Evolutionary conservation across 2,797 vertebrate genomes (phyloP), one percentile per base, ranked within the genome.

Genomic region (Hybognathus amarus): DNA sequence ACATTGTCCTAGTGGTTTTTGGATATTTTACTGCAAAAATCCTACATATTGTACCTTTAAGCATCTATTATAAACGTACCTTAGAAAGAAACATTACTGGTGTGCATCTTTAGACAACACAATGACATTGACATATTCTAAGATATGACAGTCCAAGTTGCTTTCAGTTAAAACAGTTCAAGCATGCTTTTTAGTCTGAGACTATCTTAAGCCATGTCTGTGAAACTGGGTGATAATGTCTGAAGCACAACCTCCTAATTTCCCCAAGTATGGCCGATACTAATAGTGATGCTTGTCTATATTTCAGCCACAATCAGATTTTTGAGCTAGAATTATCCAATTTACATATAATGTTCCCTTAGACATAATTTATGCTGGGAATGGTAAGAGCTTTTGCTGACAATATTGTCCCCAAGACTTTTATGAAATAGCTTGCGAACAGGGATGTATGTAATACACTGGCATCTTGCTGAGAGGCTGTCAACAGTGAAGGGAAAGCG

Each of bases 401-500:
- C 11, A 11, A 64, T 61, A 77, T 77, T 77, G 40, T 64, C 20
- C 17, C 13, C 40, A 8, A 9, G 59, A 63, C 59, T 64, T n/a
- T 64, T 47, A 45, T 33, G 59, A 64, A 77, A 77, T 45, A 77
- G 59, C 38, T 52, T 78, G 40, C 6, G 59, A n/a, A 78, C 76
- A 78, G 40, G 24, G 76, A 78, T 47, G 59, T 78, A 47, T 78
- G 42, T 33, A 64, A 47, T n/a, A 77, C 59, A 45, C 38, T 36
- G 38, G n/a, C 38, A 47, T 78, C 17, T 27, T 40, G 52, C 54
- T 64, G 75, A 77, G 75, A 45, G 56, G 6, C 50, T 75, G 73
- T 75, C 73, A 75, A 33, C 73, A 24, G 73, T 64, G 56, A 63
- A 42, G 56, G 56, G 75, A 77, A 52, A 64, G 40, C 38, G n/a